These are phyloP conservation scores for Takifugu flavidus DNA, from an alignment of 2,113 vertebrate species.

Conservation along the genomic window DNA sequence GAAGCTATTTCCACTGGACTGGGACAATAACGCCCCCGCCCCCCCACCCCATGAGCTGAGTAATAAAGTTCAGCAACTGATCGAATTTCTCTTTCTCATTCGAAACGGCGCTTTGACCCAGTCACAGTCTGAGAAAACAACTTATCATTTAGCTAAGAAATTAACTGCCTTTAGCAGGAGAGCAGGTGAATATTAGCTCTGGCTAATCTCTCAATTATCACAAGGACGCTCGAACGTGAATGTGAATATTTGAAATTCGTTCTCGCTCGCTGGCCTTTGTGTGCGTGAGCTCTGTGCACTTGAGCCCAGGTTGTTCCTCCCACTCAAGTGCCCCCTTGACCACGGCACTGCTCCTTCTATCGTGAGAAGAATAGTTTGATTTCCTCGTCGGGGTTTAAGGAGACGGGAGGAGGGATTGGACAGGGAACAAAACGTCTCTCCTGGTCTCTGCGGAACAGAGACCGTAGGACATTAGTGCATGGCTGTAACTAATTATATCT, in stretches of 20 bases:
- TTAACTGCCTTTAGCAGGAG: slow-evolving; percentile 2
- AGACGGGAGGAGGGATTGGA: slow-evolving; percentile 63
- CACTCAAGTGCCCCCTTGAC: slow-evolving; percentile 58
- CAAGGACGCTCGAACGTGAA: slow-evolving; percentile 47
- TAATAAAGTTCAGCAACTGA: neutral
- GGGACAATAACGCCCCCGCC: too few species aligned
- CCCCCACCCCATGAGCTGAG: too few species aligned
- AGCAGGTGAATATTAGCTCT: slow-evolving; percentile 39
- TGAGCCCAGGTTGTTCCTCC: slow-evolving; percentile 28
- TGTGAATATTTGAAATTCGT: slow-evolving; percentile 59
- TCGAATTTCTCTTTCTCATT: neutral
- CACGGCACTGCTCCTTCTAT: slow-evolving; percentile 41
- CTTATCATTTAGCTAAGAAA: slow-evolving; percentile 30
- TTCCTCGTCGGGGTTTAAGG: slow-evolving; percentile 35
- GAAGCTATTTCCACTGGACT: too few species aligned
- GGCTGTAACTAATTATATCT: slow-evolving; percentile 67
- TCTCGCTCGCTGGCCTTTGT: slow-evolving; percentile 27
- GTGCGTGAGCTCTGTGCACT: slow-evolving; percentile 17
- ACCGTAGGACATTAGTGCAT: slow-evolving; percentile 33
- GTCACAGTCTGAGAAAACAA: slow-evolving; percentile 49
- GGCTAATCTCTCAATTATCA: slow-evolving; percentile 55
- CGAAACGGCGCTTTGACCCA: slow-evolving; percentile 24
- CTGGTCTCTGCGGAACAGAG: slow-evolving; percentile 5
- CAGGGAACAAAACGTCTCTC: slow-evolving; percentile 26
- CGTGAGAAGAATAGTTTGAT: slow-evolving; percentile 50